Evolutionary conservation across 2,888 invertebrate genomes (phyloP), one percentile per base, ranked within the genome.

Genomic region (Malacosoma neustria): DNA sequence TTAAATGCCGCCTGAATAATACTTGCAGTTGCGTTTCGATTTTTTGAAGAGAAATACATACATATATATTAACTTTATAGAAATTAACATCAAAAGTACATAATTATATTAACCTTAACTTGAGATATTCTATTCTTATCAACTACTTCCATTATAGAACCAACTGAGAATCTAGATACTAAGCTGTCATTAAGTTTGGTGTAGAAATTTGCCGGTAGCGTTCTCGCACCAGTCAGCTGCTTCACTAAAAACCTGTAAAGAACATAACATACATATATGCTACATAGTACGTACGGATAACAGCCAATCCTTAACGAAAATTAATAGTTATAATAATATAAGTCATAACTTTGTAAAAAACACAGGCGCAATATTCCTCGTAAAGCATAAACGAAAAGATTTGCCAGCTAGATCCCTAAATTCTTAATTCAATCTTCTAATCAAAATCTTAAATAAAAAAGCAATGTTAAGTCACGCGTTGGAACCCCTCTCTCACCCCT

Each of bases 71-170:
- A n/a, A n/a, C n/a, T n/a, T n/a, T n/a, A n/a, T n/a, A n/a, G n/a
- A n/a, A n/a, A n/a, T n/a, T n/a, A n/a, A n/a, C 22, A 2, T 22
- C 22, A 22, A 22, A 22, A 22, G 2, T 22, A 22, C 9, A 22
- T 22, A 22, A 7, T 22, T 22, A 22, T 22, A 22, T 22, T 22
- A 43, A 84, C 84, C 72, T 92, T 92, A 49, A 96, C 94, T 81
- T 96, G 95, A 11, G 96, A 97, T 59, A 98, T 97, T 55, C 96
- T 91, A 85, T 95, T 96, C 75, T 98, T 98, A 76, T 98, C 97
- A 1, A 98, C 96, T 33, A 98, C 96, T 87, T 98, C 98, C 64
- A 98, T 89, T 61, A 93, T 89, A 59, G 95, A 89, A 37, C 96
- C 95, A 49, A 92, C 87, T 41, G 92, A 90, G 72, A 96, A 96